Evolutionary conservation across 2,888 invertebrate genomes (phyloP), one percentile per base, ranked within the genome.

Genomic region (Parelbella ahira): DNA sequence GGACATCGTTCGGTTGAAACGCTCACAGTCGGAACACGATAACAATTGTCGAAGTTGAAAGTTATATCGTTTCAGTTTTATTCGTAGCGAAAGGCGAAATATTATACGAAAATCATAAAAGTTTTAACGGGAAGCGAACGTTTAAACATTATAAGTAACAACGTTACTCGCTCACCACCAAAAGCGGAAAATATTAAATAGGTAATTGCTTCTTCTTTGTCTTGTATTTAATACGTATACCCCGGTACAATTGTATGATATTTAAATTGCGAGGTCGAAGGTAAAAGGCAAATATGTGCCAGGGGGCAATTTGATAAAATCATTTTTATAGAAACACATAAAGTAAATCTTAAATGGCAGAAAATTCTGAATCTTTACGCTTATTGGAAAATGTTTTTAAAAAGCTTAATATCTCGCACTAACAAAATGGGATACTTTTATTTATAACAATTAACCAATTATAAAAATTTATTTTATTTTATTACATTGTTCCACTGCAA

Each of bases 41-140:
- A 25, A 39, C 32, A 41, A 27, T 30, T 5, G 10, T 8, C 6
- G 7, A 25, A 32, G n/a, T 6, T 18, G 5, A 39, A 37, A 37
- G 11, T 30, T 32, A 11, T 24, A 25, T 11, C 25, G 6, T 30
- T 33, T 27, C 15, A 20, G 13, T 33, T 23, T 38, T 10, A n/a
- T n/a, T 15, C n/a, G n/a, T 15, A 1, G 3, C 2, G 4, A 7
- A 3, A 25, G 9, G 5, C 15, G 8, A 25, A 32, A 25, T 32
- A 25, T 38, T 8, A 2, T 11, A 9, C 20, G 37, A 19, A n/a
- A n/a, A n/a, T n/a, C n/a, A n/a, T 13, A 29, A 38, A 29, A 38
- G 21, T n/a, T 13, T 10, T 15, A 23, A 23, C n/a, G 4, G 7
- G 5, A 10, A 34, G 10, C 15, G n/a, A 1, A 34, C 8, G 24